Conservation (phyloP, 2,888 invertebrate genomes). For the Aspidiotus rigidus region DNA sequence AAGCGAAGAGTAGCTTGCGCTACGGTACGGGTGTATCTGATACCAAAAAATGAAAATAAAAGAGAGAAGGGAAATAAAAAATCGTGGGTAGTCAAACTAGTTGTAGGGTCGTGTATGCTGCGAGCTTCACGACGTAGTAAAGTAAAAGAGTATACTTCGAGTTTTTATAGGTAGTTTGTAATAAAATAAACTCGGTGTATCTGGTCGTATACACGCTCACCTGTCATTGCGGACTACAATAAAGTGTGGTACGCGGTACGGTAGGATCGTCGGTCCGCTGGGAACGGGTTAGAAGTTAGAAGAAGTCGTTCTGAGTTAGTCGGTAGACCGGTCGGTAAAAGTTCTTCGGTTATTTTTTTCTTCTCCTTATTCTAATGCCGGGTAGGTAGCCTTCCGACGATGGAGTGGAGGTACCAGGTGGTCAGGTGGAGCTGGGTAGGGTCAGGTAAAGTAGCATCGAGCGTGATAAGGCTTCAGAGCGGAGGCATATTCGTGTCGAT, state of each 20-base stretch:
- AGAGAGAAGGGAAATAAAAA: slow-evolving; percentile 3
- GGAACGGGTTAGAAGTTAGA: slow-evolving; percentile 24
- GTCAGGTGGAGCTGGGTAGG: slow-evolving; percentile 19
- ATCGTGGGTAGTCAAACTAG: slow-evolving; percentile 27
- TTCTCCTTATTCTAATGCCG: slow-evolving; percentile 13
- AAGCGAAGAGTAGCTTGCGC: slow-evolving; percentile 5
- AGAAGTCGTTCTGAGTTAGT: slow-evolving; percentile 24
- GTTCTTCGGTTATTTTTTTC: slow-evolving; percentile 8
- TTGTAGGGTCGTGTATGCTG: slow-evolving; percentile 12
- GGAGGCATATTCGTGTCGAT: not conserved
- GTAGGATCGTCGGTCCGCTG: not conserved
- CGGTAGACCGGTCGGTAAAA: slow-evolving; percentile 31
- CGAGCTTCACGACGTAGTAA: slow-evolving; percentile 8
- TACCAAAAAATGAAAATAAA: slow-evolving; percentile 6
- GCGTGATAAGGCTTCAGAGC: slow-evolving; percentile 20
- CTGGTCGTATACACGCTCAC: not conserved
- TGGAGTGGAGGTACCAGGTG: slow-evolving; percentile 17
- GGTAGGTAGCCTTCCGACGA: slow-evolving; percentile 29
- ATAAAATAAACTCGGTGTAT: not conserved
- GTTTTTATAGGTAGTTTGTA: not conserved
- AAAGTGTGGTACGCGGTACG: not conserved
- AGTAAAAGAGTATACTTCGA: not conserved
- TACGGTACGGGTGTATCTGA: not conserved
- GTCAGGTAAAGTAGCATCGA: slow-evolving; percentile 32
- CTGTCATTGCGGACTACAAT: slow-evolving; percentile 1